Conservation (phyloP, 2,797 vertebrate species). For the Emys orbicularis region DNA sequence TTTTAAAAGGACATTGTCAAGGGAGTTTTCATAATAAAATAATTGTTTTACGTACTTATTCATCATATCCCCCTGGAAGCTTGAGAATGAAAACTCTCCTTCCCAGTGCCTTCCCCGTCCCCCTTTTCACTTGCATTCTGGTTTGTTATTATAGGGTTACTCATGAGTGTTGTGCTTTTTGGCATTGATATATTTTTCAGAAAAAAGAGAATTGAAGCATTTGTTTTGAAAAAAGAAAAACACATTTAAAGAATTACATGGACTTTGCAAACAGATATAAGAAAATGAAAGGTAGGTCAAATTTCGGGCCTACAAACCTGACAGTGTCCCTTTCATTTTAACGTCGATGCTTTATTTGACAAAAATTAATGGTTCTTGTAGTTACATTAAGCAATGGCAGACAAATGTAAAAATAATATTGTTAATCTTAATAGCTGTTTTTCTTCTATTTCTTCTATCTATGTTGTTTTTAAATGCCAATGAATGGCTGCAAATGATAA, state of each 20-base stretch:
- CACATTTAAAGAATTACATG: conserved; percentile 70
- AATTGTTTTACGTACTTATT: not conserved
- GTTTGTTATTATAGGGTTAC: conserved; percentile 59
- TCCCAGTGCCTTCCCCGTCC: not conserved
- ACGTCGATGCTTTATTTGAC: not conserved
- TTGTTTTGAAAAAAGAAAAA: conserved; percentile 73
- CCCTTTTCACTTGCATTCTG: conserved; percentile 17
- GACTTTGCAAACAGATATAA: conserved; percentile 76
- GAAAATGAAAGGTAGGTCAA: conserved; percentile 75
- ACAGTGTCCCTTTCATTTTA: conserved; percentile 7
- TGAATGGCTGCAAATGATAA: fast-evolving
- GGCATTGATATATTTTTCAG: conserved; percentile 74
- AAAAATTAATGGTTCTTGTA: not conserved
- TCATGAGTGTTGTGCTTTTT: conserved; percentile 72
- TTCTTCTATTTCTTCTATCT: not conserved
- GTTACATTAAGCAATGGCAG: not conserved
- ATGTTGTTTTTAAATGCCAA: not conserved
- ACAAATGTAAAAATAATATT: not conserved
- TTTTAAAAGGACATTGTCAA: conserved; percentile 19
- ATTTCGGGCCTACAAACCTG: conserved; percentile 57
- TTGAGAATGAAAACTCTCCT: not conserved
- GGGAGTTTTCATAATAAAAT: conserved; percentile 2
- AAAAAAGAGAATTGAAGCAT: conserved; percentile 70
- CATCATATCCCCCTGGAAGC: not conserved
- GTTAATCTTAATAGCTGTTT: not conserved